Percentiles rank a stretch among this genome's conserved stretches.
Conservation (phyloP, 1,140 invertebrate genomes). For the Caenorhabditis inopinata region DNA sequence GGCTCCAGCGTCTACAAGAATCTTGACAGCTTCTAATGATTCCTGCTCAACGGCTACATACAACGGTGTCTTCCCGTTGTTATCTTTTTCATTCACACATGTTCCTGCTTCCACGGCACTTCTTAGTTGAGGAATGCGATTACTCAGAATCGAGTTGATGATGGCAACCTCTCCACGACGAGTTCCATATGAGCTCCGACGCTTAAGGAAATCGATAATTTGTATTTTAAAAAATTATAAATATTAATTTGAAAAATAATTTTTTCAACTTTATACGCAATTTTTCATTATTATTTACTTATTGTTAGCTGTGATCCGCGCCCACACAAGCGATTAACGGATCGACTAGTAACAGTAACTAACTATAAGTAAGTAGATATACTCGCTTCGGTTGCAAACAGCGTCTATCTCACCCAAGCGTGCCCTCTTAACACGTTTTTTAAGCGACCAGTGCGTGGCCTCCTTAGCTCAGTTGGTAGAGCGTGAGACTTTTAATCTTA, state of each 20-base stretch:
- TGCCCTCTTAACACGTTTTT: no score
- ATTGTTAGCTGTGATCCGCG: no score
- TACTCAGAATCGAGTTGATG: not conserved
- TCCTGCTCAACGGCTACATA: not conserved
- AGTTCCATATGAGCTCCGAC: not conserved
- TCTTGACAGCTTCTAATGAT: not conserved
- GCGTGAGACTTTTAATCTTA: constrained; percentile 5
- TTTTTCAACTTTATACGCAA: no score
- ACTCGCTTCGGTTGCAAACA: no score
- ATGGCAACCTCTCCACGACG: not conserved
- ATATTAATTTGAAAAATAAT: no score
- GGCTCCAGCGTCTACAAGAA: not conserved
- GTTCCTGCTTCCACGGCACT: not conserved
- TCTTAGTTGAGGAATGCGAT: constrained; percentile 6
- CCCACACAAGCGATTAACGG: no score
- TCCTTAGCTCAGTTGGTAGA: constrained; percentile 17
- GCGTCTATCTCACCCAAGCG: no score
- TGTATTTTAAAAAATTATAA: not conserved
- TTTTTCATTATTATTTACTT: no score
- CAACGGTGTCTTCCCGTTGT: not conserved
- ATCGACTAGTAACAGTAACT: no score
- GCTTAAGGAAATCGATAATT: no score
- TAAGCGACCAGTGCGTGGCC: no score
- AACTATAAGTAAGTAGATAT: no score
- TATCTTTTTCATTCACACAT: constrained; percentile 4